Evolutionary conservation across 2,113 vertebrate genomes (phyloP).

Genomic region (Atlantisia rogersi): DNA sequence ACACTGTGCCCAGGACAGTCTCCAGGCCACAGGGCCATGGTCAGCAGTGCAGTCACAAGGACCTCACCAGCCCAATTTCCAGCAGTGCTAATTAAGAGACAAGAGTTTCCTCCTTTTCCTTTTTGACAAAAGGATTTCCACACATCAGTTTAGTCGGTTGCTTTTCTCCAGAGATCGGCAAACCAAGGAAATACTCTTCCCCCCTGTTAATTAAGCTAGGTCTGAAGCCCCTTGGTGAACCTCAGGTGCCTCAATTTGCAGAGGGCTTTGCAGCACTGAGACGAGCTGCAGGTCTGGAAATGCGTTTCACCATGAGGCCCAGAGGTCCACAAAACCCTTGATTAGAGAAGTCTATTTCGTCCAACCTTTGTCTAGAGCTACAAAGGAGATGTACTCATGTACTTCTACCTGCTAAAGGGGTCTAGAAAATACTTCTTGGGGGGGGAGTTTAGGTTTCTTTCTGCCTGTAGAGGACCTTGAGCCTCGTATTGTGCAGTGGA

Average conservation of each 20-base stretch:
- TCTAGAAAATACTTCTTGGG: background rate
- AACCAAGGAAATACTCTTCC: background rate
- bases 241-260: conserved; percentile 7
- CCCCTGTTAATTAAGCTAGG: conserved; percentile 29
- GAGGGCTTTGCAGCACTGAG: background rate
- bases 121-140: conserved; percentile 16
- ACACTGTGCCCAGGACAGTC: background rate
- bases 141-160: background rate
- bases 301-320: background rate
- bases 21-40: rapidly evolving
- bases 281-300: background rate
- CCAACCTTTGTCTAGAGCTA: background rate
- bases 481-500: background rate
- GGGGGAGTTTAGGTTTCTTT: background rate
- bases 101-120: background rate
- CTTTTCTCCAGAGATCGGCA: background rate
- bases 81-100: background rate
- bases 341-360: background rate
- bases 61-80: background rate
- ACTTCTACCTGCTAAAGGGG: background rate
- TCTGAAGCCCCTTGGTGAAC: conserved; percentile 6
- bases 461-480: background rate
- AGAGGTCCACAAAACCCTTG: background rate
- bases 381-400: background rate
- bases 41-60: background rate